Base-by-base conservation (phyloP, 1,140 invertebrate genomes). In the Papilio machaon region DNA sequence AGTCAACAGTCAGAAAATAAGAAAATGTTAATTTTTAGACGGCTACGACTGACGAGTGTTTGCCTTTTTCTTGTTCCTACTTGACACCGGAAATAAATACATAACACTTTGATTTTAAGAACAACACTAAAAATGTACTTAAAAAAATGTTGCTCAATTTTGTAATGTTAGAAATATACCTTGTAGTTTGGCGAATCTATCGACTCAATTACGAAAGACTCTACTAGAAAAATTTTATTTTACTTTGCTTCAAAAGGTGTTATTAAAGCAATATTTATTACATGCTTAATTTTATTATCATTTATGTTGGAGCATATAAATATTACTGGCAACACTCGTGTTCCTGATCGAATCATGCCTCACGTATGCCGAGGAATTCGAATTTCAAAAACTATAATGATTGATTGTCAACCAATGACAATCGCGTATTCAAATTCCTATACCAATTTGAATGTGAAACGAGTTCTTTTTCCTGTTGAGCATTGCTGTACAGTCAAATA, bases 321-420 rank as follows among this genome's bases (percentile, higher is more conserved):
- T 85, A 84, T 84, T 85, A 82, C 82, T 84, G 83, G 88, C 86
- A 80, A 86, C 84, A 85, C 81, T 82, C 85, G 87, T 82, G 82
- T 86, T 82, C 86, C 88, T 88, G 91, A 93, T 92, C 88, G 82
- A 90, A 92, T 93, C 91, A 87, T 90, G 89, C 88, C 86, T 88
- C 87, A 88, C 88, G 88, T 91, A 89, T 90, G 91, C 87, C 83
- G 86, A 86, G 89, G 91, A 93, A 93, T 94, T 94, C 90, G 89
- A 90, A 93, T 91, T 93, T 93, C 91, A 91, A 94, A 94, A 94
- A 92, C 90, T 92, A 89, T 94, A 93, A 93, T 94, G 93, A 94
- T 94, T 94, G 92, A 94, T 94, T 94, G 93, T 94, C 92, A 93
- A 91, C 91, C 90, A 94, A 94, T 94, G 92, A 94, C 91, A 94